Evolutionary conservation across 1,140 invertebrate species (phyloP), one percentile per base, ranked within the genome.

Genomic region (Cephus cinctus): DNA sequence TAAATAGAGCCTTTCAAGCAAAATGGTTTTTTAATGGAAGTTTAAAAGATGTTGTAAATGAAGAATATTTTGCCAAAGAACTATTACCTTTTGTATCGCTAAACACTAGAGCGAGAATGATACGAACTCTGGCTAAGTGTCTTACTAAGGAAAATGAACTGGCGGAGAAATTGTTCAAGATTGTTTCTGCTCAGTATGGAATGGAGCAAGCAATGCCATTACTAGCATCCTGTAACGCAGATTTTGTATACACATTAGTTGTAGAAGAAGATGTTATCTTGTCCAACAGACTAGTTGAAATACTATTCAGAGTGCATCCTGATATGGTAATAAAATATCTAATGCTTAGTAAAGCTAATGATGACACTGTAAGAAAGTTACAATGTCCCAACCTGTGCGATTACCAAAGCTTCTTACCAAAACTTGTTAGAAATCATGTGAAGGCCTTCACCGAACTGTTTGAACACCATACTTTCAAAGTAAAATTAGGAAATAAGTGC

Each of bases 241-340:
- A 15, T 0, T 71, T 62, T 9, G 25, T 49, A 9, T 59, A 35
- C 12, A 4, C 14, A 23, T 34, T 35, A 15, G 15, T 42, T 5
- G 2, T 42, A 5, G 40, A 42, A 20, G 40, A 25, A 16, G 21
- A 27, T 4, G 23, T 42, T 3, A 27, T 25, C 2, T 12, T 68
- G 0, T 50, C 53, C 0, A 6, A 18, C 0, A 48, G 48, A 6
- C 21, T 57, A 2, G 5, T 65, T 0, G 19, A 53, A 2, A 51
- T 42, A 9, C 31, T 72, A 1, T 70, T 56, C 31, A 21, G 40
- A 0, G 63, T 22, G 14, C 60, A 62, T 44, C 69, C 69, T 0
- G 16, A 65, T 15, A n/a, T 70, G 0, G 36, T 63, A 0, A 63
- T 71, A 4, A 46, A 54, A 1, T 73, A 68, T 47, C 25, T 71